Evolutionary conservation across 2,113 vertebrate genomes (phyloP).

Genomic region (Cairina moschata): DNA sequence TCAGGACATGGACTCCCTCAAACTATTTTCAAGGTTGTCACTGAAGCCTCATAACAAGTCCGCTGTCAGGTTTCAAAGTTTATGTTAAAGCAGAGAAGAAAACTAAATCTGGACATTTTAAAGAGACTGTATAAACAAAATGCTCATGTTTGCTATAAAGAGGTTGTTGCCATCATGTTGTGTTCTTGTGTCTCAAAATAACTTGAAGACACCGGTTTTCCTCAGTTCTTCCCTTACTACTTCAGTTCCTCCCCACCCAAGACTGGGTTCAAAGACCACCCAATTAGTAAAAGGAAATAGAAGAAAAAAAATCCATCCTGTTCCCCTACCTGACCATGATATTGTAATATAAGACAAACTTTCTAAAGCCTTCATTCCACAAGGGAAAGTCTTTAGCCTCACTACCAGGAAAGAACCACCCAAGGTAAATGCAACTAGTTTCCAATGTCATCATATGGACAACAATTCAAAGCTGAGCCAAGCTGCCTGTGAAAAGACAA

Average conservation of each 20-base stretch:
- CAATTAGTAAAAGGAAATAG: not conserved
- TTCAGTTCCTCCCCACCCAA: not conserved
- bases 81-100: not conserved
- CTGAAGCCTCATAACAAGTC: not conserved
- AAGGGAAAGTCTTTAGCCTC: not conserved
- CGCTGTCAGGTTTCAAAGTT: not conserved
- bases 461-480: not conserved
- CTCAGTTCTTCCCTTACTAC: not conserved
- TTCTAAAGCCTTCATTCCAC: not conserved
- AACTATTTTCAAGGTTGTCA: not conserved
- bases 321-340: not conserved
- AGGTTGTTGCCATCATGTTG: not conserved
- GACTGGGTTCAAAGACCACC: not conserved
- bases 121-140: not conserved
- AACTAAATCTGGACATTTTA: not conserved
- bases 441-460: not conserved
- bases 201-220: not conserved
- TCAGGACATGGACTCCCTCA: not conserved
- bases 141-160: not conserved
- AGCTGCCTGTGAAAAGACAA: not conserved
- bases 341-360: not conserved
- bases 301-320: not conserved
- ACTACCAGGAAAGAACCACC: not conserved
- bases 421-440: not conserved
- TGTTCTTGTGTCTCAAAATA: not conserved